Conservation (phyloP, 1,140 invertebrate species). For the Halictus rubicundus region DNA sequence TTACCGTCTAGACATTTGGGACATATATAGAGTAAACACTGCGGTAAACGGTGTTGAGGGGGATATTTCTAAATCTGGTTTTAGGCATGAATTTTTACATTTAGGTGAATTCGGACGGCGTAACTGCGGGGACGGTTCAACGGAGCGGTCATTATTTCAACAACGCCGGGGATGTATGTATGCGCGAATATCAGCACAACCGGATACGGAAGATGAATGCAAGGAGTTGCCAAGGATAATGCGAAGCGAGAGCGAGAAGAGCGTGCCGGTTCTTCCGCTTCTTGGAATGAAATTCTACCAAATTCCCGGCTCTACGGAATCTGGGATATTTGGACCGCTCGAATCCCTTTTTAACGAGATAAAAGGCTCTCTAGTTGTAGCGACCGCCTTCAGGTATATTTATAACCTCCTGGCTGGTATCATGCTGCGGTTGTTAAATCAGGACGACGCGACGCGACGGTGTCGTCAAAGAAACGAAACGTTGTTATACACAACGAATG, state of each 20-base stretch:
- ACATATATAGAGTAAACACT: no score
- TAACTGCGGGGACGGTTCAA: constrained; percentile 24
- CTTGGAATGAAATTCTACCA: constrained; percentile 59
- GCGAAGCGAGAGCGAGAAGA: constrained; percentile 25
- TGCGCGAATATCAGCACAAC: constrained; percentile 30
- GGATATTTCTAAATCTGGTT: no score
- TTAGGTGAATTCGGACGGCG: no score
- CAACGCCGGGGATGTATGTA: constrained; percentile 26
- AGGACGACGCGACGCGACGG: constrained; percentile 26
- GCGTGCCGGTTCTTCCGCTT: constrained; percentile 11
- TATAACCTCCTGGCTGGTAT: constrained; percentile 52
- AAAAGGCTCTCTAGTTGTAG: constrained; percentile 41
- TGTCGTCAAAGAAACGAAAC: constrained; percentile 26
- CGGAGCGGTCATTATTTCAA: constrained; percentile 39
- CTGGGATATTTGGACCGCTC: constrained; percentile 52
- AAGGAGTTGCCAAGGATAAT: constrained; percentile 59
- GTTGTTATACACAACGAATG: neutral
- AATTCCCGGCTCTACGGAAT: constrained; percentile 53
- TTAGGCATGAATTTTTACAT: no score
- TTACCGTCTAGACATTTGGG: no score
- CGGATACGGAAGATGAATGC: constrained; percentile 60
- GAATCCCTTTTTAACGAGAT: constrained; percentile 64
- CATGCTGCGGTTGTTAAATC: constrained; percentile 48
- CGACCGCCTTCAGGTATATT: constrained; percentile 42
- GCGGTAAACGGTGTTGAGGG: no score